Base-by-base conservation (phyloP, 2,888 invertebrate species). In the Notocelia uddmanniana region DNA sequence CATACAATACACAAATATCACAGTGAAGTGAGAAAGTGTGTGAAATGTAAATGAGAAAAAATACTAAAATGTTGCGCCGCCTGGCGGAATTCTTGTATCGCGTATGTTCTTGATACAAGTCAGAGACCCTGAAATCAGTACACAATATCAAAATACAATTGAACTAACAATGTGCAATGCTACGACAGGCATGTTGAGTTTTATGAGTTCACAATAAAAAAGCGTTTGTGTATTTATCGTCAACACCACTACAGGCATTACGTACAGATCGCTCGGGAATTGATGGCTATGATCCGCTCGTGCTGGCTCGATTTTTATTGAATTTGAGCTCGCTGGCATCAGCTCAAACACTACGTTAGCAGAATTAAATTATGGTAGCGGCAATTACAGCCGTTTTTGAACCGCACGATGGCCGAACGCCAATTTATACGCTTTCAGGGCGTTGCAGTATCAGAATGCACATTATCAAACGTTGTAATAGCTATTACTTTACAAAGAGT, bases 311-410 rank as follows among this genome's bases (percentile, higher is more conserved):
- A 82, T 88, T 90, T 91, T 91, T 89, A 91, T 89, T 90, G 87
- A 89, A 89, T 89, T 86, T 82, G 77, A 81, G 81, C 80, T 82
- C 79, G 84, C 88, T 91, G 91, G 91, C 91, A 90, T 87, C 88
- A 87, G 89, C 87, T 89, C 90, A 91, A 91, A 91, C 88, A 90
- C 89, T 85, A 86, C 89, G 92, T 89, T 88, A 87, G 90, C 89
- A 81, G 84, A 91, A 91, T 91, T 89, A 89, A 91, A 90, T 92
- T 90, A 90, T 90, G 90, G 87, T 80, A 82, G 84, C 87, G 85
- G 87, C 90, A 91, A 91, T 91, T 90, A 91, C 89, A 90, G 83
- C 82, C 88, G 86, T 89, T 91, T 91, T 90, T 89, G 89, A 87
- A 90, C 89, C 89, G 83, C 89, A 82, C 81, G 81, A 87, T 90